Evolutionary conservation across 2,113 vertebrate genomes (phyloP), one percentile per base, ranked within the genome.

Genomic region (Sciurus niger): DNA sequence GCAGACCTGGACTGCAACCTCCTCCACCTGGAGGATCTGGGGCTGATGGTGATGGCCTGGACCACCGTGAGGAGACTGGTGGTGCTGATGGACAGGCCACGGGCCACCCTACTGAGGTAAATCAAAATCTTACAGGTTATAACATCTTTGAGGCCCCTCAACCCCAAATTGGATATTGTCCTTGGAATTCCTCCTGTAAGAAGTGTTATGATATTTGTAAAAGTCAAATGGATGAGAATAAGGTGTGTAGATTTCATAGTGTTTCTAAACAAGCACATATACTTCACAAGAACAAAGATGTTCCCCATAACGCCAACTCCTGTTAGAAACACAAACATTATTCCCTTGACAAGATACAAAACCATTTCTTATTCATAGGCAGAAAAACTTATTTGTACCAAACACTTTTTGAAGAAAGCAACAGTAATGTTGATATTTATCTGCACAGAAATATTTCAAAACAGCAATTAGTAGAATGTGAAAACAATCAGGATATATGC

Each of bases 141-240:
- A 13, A 77, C 60, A 12, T n/a, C 32, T 14, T 58, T 46, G 3
- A 94, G 55, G 37, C 58, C 58, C 55, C 6, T 40, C 60, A 91
- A 37, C 16, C n/a, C 70, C 6, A 67, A 91, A 55, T 0, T 46
- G 30, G 8, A 6, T 18, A 74, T 7, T 68, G 48, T 68, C 48
- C 24, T 79, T 40, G 34, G 6, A 1, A 68, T 37, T 32, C 22
- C 72, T 72, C 94, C 92, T 51, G 37, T 43, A 51, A 85, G 63
- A 32, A 92, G 78, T 0, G 73, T 32, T 14, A 89, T 32, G 13
- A 28, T 85, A 43, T 92, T 97, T 82, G 82, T 30, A 34, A 95
- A 53, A 87, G 18, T 6, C 20, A 95, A 83, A 40, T 91, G 90
- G 13, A 85, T 67, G 32, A 89, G 37, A 48, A 96, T 68, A 5